Percentiles rank a stretch among this genome's conserved stretches.
phyloP scores from a whole-genome alignment of 2,113 vertebrate species.

The Promerops cafer region DNA sequence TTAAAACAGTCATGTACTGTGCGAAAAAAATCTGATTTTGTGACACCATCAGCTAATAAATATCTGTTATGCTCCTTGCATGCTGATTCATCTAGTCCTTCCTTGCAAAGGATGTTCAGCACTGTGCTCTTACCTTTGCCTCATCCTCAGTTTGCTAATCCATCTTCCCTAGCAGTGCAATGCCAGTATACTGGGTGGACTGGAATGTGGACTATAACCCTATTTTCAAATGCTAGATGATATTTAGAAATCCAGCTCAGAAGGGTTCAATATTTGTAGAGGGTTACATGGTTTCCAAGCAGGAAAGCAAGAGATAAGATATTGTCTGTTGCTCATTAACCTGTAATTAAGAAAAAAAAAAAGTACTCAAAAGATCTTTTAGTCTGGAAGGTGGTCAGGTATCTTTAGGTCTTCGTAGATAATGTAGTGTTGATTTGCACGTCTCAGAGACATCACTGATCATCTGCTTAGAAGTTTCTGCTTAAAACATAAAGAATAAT shows the following conservation, averaged over 20 bases:
- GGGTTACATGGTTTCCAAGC: not conserved
- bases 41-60: not conserved
- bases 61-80: not conserved
- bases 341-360: not conserved
- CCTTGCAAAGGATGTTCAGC: not conserved
- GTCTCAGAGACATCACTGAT: not conserved
- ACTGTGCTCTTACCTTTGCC: not conserved
- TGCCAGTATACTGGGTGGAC: not conserved
- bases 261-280: not conserved
- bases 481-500: not conserved
- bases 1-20: not conserved
- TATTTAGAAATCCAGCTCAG: not conserved
- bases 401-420: not conserved
- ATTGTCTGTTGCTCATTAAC: not conserved
- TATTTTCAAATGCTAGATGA: not conserved
- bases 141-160: not conserved
- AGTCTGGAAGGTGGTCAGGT: not conserved
- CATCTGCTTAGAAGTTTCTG: not conserved
- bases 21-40: not conserved
- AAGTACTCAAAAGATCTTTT: not conserved
- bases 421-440: not conserved
- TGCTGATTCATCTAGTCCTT: not conserved
- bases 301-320: not conserved
- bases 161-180: not conserved
- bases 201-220: not conserved